Conservation (phyloP, 35 echinoderm and acorn worm species). For the Lytechinus variegatus region DNA sequence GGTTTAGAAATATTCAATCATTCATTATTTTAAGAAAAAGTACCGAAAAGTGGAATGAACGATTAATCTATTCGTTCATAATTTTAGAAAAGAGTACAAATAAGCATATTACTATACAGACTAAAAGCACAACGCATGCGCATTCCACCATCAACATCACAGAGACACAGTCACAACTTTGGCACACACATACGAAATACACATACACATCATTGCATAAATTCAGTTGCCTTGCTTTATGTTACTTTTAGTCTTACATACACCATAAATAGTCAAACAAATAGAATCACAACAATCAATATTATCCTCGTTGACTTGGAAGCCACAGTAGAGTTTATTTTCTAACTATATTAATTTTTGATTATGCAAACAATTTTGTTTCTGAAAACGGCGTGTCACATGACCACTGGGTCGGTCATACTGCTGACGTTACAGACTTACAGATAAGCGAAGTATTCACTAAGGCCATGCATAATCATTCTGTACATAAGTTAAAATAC, state of each 20-base stretch:
- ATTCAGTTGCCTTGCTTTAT: constrained; percentile 49
- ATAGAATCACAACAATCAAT: constrained; percentile 15
- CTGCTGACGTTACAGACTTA: neutral
- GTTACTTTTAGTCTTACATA: constrained; percentile 44
- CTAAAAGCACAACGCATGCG: constrained; percentile 31
- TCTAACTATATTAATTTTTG: neutral
- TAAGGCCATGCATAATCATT: constrained; percentile 53
- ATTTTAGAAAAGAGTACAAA: constrained; percentile 42
- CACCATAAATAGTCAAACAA: constrained; percentile 51
- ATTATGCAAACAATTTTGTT: neutral
- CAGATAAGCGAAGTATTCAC: neutral
- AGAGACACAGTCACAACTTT: constrained; percentile 13
- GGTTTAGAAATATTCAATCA: neutral
- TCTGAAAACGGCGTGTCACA: neutral
- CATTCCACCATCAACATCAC: neutral
- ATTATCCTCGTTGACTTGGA: constrained; percentile 1
- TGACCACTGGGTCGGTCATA: neutral
- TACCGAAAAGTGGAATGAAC: neutral
- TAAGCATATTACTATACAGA: neutral
- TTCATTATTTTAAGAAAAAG: neutral
- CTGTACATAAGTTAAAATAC: constrained; percentile 55
- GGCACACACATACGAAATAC: constrained; percentile 47
- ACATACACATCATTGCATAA: constrained; percentile 46
- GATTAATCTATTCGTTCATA: neutral
- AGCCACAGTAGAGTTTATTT: neutral